A percentile compares a stretch with the other conserved stretches of the same genome.
Conservation (phyloP, 2,888 invertebrate genomes). For the Drosophila diplacantha region DNA sequence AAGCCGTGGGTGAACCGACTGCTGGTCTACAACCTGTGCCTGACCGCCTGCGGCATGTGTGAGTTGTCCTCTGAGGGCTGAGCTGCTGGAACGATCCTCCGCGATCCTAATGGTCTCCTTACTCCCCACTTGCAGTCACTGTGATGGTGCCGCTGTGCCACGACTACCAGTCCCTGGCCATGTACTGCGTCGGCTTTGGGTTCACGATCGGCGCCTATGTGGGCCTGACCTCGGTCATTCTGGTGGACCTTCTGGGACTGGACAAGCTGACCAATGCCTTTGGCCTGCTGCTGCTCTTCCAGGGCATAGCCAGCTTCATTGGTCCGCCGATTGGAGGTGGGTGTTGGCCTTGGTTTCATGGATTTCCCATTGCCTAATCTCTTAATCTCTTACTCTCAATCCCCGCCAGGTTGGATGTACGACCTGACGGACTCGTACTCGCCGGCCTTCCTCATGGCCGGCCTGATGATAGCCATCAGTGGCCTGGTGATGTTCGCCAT, state of each 20-base stretch:
- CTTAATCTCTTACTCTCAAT: neutral
- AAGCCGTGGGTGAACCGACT: conserved; percentile 95
- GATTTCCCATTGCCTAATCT: too few relatives aligned
- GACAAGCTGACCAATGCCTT: conserved; percentile 97
- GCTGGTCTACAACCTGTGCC: conserved; percentile 91
- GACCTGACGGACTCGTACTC: conserved; percentile 88
- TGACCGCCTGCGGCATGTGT: conserved; percentile 93
- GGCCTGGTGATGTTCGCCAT: conserved; percentile 92
- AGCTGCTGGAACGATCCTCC: too few relatives aligned
- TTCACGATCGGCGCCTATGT: conserved; percentile 97
- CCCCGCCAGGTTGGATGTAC: conserved; percentile 84
- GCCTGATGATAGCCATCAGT: conserved; percentile 89
- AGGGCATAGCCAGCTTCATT: conserved; percentile 94
- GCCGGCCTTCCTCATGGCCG: conserved; percentile 93
- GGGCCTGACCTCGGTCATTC: conserved; percentile 95
- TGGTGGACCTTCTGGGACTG: conserved; percentile 95
- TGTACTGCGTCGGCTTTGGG: conserved; percentile 90
- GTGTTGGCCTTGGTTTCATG: conserved; percentile 1
- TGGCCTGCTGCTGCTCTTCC: conserved; percentile 93
- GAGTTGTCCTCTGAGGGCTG: conserved; percentile 74
- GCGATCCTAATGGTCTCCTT: too few relatives aligned
- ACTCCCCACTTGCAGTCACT: conserved; percentile 81
- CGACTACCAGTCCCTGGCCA: conserved; percentile 84
- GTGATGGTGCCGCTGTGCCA: conserved; percentile 86
- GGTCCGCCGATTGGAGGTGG: conserved; percentile 96